These are phyloP conservation scores for Spilogale gracilis DNA, from an alignment of 2,113 vertebrate genomes.

Conservation along the genomic window DNA sequence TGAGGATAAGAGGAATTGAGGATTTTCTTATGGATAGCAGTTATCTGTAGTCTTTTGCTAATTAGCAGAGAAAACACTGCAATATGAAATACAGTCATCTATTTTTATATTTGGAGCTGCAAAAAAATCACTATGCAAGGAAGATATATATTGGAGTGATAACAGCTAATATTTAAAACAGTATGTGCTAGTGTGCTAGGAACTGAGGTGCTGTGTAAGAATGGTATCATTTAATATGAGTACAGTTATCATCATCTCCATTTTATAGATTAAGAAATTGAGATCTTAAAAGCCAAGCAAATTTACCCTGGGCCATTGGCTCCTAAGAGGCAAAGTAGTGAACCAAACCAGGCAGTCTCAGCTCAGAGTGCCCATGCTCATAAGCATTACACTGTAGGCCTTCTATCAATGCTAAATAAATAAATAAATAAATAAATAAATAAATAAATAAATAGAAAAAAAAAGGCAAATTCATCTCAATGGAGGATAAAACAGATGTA, in stretches of 20 bases:
- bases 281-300: neutral
- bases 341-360: neutral
- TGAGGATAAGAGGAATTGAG: constrained; percentile 1
- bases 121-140: neutral
- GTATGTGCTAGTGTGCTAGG: neutral
- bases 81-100: neutral
- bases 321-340: neutral
- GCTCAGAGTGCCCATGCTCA: neutral
- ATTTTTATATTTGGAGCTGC: neutral
- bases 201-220: neutral
- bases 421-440: neutral
- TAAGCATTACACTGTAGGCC: neutral
- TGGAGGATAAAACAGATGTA: neutral
- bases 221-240: neutral
- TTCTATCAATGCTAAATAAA: neutral
- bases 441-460: neutral
- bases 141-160: neutral
- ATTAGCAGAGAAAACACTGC: neutral
- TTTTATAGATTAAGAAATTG: constrained; percentile 13
- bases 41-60: neutral
- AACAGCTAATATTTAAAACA: neutral
- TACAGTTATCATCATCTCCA: neutral
- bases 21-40: neutral
- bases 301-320: neutral
- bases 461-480: neutral